phyloP scores from a whole-genome alignment of 2,888 invertebrate genomes.

The Lysandra coridon region DNA sequence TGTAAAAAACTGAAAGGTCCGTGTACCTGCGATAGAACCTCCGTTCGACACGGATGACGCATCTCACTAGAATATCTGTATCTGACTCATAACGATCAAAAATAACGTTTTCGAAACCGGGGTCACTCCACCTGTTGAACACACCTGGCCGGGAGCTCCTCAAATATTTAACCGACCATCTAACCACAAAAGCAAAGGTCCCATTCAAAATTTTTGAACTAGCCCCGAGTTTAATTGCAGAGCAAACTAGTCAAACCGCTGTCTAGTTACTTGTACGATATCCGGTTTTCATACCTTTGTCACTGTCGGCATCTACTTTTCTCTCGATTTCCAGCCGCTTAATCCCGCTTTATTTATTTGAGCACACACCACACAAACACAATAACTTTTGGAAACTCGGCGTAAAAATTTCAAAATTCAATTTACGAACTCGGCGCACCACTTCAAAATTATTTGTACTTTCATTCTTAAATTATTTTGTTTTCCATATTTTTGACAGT shows the following conservation, averaged over 20 bases:
- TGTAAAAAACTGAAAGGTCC: slow-evolving; percentile 7
- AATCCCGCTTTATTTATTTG: slow-evolving; percentile 49
- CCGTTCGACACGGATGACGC: slow-evolving; percentile 24
- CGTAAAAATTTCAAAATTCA: slow-evolving; percentile 35
- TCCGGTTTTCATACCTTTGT: slow-evolving; percentile 77
- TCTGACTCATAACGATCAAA: slow-evolving; percentile 20
- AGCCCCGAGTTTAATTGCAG: slow-evolving; percentile 49
- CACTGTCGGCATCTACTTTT: slow-evolving; percentile 68
- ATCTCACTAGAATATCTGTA: slow-evolving; percentile 18
- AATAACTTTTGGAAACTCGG: slow-evolving; percentile 55
- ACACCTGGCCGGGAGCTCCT: slow-evolving; percentile 2
- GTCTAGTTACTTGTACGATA: slow-evolving; percentile 58
- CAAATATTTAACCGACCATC: slow-evolving; percentile 6
- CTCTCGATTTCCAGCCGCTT: slow-evolving; percentile 43
- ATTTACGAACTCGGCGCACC: slow-evolving; percentile 30
- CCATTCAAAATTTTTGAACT: slow-evolving; percentile 19
- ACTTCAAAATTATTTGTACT: slow-evolving; percentile 41
- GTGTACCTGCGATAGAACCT: slow-evolving; percentile 19
- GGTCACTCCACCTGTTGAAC: slow-evolving; percentile 12
- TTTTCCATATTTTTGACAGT: slow-evolving; percentile 10
- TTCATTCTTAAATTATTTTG: slow-evolving; percentile 41
- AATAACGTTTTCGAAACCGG: slow-evolving; percentile 8
- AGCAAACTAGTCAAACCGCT: slow-evolving; percentile 66
- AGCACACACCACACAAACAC: slow-evolving; percentile 66
- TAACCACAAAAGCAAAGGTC: slow-evolving; percentile 21